Base-by-base conservation (phyloP, 1,140 invertebrate genomes). In the Asbolus verrucosus region DNA sequence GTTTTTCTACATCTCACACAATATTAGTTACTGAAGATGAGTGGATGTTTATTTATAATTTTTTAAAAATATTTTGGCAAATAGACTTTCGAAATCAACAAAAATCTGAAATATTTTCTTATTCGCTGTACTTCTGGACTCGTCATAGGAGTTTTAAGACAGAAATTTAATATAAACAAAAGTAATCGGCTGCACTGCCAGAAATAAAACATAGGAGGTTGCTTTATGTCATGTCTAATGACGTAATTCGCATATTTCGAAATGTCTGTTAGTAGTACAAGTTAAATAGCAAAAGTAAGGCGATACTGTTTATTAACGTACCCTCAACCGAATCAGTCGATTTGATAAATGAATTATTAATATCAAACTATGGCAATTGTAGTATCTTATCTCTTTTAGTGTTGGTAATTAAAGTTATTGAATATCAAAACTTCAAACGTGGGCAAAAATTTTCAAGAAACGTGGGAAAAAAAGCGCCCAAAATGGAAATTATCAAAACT, bases 91-190 rank as follows among this genome's bases (percentile, higher is more conserved):
- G n/a, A n/a, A n/a, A n/a, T n/a, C n/a, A n/a, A n/a, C n/a, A 19
- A 50, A 50, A 50, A 50, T 50, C 46, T 54, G 46, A 54, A 54
- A 54, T 54, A 54, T 54, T 54, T 54, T 50, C 38, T 41, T 46
- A n/a, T 54, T 27, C 46, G 46, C 46, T 54, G 46, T 54, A 54
- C 46, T 54, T 54, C 15, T 19, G 46, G 18, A 54, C 21, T n/a
- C n/a, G n/a, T n/a, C n/a, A n/a, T n/a, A n/a, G n/a, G n/a, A n/a
- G n/a, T n/a, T n/a, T n/a, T n/a, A n/a, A n/a, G n/a, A n/a, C n/a
- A n/a, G n/a, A n/a, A n/a, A n/a, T n/a, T n/a, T n/a, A n/a, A n/a
- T n/a, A n/a, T n/a, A n/a, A n/a, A n/a, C n/a, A n/a, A 18, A 19
- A 46, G 4, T 46, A 2, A 3, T 27, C 11, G 33, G 2, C 11